Base-by-base conservation (phyloP, 2,888 invertebrate genomes). In the Adelphocoris suturalis region DNA sequence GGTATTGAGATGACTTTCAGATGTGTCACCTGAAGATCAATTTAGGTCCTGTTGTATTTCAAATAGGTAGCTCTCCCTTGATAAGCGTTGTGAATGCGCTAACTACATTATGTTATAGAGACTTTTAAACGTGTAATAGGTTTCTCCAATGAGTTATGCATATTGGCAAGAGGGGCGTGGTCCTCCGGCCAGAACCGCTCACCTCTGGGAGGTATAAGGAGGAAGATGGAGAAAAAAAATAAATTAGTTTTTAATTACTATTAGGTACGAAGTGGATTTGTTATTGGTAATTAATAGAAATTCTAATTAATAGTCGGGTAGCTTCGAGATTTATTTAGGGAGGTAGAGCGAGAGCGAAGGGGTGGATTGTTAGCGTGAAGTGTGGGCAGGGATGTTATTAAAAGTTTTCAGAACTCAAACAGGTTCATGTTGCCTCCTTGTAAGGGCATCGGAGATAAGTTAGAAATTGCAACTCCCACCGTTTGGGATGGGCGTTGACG, bases 241-340 rank as follows among this genome's bases (percentile, higher is more conserved):
- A 90, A 84, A 90, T 87, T 90, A 90, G 81, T 82, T 90, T 90
- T 90, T 90, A 90, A 90, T 82, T 84, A 80, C 88, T 88, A 82
- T 90, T 90, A 90, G 88, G 76, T 85, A 84, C 84, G 88, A 90
- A 90, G 90, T 85, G 89, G 76, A 90, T 90, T 90, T 90, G 90
- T 90, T 88, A 84, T 68, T 13, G 89, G 82, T 89, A 84, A 82
- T 89, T 89, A 89, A 89, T 89, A 89, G 82, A 89, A 89, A 89
- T 84, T 89, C 82, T 84, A 89, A 89, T 89, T 89, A 89, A 89
- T 89, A 89, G 89, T 84, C 89, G 82, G 82, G 76, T 78, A 80
- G 48, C 28, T 14, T 47, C 4, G 89, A 48, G 89, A 89, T 89
- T 89, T 89, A 89, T 84, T 89, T 82, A 82, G 88, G 19, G 28